Evolutionary conservation across 2,113 vertebrate genomes (phyloP), one percentile per base, ranked within the genome.

Genomic region (Cnemophilus loriae): DNA sequence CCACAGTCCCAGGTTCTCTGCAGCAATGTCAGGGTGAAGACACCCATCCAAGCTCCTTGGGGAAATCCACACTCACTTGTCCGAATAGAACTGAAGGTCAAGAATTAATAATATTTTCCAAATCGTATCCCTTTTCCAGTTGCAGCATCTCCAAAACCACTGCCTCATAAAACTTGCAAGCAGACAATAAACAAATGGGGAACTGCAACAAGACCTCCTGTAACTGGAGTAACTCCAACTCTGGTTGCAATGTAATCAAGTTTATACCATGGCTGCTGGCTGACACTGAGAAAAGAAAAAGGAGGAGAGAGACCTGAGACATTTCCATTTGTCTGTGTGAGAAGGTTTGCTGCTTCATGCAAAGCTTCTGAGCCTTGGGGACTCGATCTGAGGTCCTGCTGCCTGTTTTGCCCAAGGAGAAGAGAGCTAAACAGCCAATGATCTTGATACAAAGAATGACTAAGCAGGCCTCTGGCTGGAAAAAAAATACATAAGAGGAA

Each of bases 51-150:
- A 27, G 17, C 11, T 6, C 33, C n/a, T 2, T 13, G 6, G 27
- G 22, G 30, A 84, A 91, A 70, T 13, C n/a, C 47, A 69, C 11
- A 6, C 17, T 28, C 33, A 17, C 16, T 28, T 28, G 12, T 21
- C 33, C 19, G 10, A 42, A n/a, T 28, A 33, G 80, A 75, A 55
- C 49, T 42, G 37, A 90, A 90, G 50, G 26, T 70, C 47, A 83
- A 65, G 92, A 92, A 69, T 73, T 18, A 89, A 42, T 80, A 47
- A 37, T 15, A 57, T 91, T 93, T 90, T 91, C 86, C 61, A 93
- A 78, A 74, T 61, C 32, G 13, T 13, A 50, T 88, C 65, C 64
- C 7, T 57, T 92, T 96, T 79, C 79, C 59, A 73, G 39, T 30
- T 76, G 28, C 42, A 65, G 76, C 20, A 37, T 22, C 42, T 68